Evolutionary conservation across 2,888 invertebrate species (phyloP).

Genomic region (Pediacus dermestoides): DNA sequence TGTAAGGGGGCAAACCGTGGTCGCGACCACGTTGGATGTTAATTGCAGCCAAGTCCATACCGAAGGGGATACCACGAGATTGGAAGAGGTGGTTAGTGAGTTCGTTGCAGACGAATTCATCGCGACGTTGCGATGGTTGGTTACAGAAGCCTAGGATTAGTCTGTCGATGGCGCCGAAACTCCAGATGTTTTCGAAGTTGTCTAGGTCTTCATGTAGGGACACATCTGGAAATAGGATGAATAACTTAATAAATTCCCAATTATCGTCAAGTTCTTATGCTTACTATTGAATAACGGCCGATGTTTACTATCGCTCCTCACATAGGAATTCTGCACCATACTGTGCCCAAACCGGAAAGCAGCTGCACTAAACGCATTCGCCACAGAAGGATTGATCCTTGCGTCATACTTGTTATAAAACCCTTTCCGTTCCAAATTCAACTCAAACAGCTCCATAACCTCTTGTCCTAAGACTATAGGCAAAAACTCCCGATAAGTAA

Average conservation of each 20-base stretch:
- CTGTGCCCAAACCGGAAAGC: conserved; percentile 87
- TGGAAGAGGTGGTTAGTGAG: conserved; percentile 82
- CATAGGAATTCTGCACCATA: conserved; percentile 73
- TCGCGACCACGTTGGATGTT: conserved; percentile 86
- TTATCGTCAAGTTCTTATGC: conserved; percentile 36
- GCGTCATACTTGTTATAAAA: conserved; percentile 69
- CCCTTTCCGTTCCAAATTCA: conserved; percentile 64
- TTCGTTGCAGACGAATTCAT: conserved; percentile 77
- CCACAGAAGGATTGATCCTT: conserved; percentile 68
- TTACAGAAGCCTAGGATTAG: conserved; percentile 72
- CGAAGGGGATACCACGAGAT: conserved; percentile 64
- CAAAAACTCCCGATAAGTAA: conserved; percentile 78
- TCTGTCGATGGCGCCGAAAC: conserved; percentile 75
- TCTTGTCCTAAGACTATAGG: conserved; percentile 72
- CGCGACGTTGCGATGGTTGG: conserved; percentile 73
- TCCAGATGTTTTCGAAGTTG: conserved; percentile 68
- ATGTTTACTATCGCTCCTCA: conserved; percentile 69
- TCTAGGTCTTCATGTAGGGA: conserved; percentile 75
- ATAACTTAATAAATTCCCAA: not conserved
- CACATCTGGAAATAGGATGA: conserved; percentile 58
- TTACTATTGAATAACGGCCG: conserved; percentile 68
- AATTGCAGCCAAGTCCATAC: conserved; percentile 83
- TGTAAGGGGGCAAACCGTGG: conserved; percentile 80
- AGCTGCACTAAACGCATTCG: conserved; percentile 76
- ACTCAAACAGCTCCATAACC: conserved; percentile 71